Evolutionary conservation across 2,888 invertebrate species (phyloP).

Genomic region (Antheraea assamensis): DNA sequence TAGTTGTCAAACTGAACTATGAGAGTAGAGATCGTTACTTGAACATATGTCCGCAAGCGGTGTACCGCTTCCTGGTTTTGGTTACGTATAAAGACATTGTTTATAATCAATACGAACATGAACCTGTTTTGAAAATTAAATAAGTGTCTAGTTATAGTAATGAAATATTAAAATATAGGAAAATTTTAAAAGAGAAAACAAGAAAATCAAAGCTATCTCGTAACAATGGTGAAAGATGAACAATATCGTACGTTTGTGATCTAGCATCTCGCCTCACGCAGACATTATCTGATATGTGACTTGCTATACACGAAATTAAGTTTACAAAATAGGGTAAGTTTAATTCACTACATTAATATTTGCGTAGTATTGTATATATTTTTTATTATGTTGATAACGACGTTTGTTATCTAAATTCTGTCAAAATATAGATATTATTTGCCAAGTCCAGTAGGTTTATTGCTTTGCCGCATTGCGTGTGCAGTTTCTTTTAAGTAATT

Average conservation of each 20-base stretch:
- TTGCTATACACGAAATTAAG: slow-evolving; percentile 53
- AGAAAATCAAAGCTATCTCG: slow-evolving; percentile 28
- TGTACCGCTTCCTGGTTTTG: slow-evolving; percentile 25
- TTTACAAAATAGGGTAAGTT: slow-evolving; percentile 56
- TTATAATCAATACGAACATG: neutral
- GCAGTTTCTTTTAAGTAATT: slow-evolving; percentile 17
- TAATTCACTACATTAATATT: slow-evolving; percentile 20
- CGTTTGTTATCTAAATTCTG: slow-evolving; percentile 20
- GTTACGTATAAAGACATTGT: slow-evolving; percentile 31
- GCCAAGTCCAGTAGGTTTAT: slow-evolving; percentile 16
- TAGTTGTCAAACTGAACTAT: slow-evolving; percentile 49
- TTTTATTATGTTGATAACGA: slow-evolving; percentile 20
- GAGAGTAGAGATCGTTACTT: slow-evolving; percentile 32
- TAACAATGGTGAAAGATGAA: slow-evolving; percentile 65
- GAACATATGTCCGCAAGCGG: neutral
- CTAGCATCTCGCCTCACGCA: slow-evolving; percentile 52
- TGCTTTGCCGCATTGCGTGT: slow-evolving; percentile 19
- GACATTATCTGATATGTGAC: slow-evolving; percentile 68
- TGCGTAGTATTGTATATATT: slow-evolving; percentile 14
- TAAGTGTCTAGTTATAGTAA: neutral
- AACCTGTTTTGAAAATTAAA: slow-evolving; percentile 5
- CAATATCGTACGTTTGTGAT: slow-evolving; percentile 57
- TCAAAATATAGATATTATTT: slow-evolving; percentile 19
- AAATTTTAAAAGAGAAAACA: neutral
- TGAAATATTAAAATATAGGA: slow-evolving; percentile 1